Base-by-base conservation (phyloP, 2,113 vertebrate genomes). In the Corynorhinus townsendii region DNA sequence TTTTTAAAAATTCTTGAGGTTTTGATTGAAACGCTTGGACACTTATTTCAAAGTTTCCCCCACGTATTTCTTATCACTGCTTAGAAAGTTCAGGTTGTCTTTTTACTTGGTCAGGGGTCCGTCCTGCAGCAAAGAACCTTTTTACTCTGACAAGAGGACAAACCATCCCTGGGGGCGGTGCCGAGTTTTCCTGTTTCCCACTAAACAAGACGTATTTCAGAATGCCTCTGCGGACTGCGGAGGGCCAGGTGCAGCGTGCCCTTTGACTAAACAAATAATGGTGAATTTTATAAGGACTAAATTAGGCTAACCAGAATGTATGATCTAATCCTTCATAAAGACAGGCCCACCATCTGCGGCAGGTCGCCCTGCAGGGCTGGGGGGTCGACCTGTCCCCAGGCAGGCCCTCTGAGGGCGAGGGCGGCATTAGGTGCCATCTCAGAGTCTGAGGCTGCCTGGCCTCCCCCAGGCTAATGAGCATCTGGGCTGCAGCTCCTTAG, bases 271-370 rank as follows among this genome's bases (percentile, higher is more conserved):
- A 91, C 14, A 7, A 20, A 19, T 26, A 11, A 1, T 33, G 83
- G 43, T 90, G 35, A 33, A 5, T 92, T 96, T 97, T 72, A 28
- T 72, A 84, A 76, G 62, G 66, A 68, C 76, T 22, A 87, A 95
- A 68, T 66, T 0, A 82, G 93, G 94, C 93, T 86, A 47, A 80
- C 56, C 89, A 91, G 93, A 95, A 92, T 79, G 94, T 0, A 40
- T 82, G 93, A 91, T 52, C 95, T 91, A 77, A 59, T n/a, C 72
- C 93, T 93, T 94, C 88, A 62, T 52, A 87, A 26, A 72, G n/a
- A 33, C 28, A 72, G 93, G 16, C 30, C 47, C 75, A 22, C 47
- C 30, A 11, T 49, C 45, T 3, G 47, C 14, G 92, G 89, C 52
- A 49, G 64, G 16, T 5, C 20, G 9, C 45, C 75, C 49, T 72